Evolutionary conservation across 2,888 invertebrate genomes (phyloP).

Genomic region (Galeopsomyia nigrocyanea): DNA sequence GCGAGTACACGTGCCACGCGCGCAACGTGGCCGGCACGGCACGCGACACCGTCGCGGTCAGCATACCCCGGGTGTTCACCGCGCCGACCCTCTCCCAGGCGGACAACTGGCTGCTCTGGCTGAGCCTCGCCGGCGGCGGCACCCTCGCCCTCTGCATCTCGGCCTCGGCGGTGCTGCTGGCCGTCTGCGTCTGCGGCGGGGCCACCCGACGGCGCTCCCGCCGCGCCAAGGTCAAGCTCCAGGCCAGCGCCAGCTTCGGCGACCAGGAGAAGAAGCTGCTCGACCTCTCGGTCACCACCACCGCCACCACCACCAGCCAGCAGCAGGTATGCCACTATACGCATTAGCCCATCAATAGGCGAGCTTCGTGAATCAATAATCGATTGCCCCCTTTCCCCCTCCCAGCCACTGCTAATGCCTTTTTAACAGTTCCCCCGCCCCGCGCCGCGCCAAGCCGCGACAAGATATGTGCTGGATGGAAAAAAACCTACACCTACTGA

Average conservation of each 20-base stretch:
- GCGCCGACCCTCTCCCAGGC: conserved; percentile 83
- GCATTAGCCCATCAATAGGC: too few species aligned
- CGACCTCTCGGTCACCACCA: conserved; percentile 83
- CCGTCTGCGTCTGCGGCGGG: conserved; percentile 71
- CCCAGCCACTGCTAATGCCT: too few species aligned
- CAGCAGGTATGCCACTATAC: too few species aligned
- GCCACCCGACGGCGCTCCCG: conserved; percentile 69
- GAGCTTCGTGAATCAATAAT: too few species aligned
- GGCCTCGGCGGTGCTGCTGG: conserved; percentile 74
- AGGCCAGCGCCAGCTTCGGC: conserved; percentile 85
- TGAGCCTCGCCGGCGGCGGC: conserved; percentile 80
- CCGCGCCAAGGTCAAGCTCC: conserved; percentile 78
- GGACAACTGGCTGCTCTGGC: conserved; percentile 81
- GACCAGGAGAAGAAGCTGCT: conserved; percentile 90
- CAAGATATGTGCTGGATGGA: too few species aligned
- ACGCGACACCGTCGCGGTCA: conserved; percentile 73
- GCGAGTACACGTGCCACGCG: conserved; percentile 87
- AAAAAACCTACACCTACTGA: too few species aligned
- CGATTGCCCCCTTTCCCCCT: too few species aligned
- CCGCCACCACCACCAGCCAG: conserved; percentile 68
- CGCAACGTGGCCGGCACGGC: conserved; percentile 74
- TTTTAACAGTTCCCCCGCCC: too few species aligned
- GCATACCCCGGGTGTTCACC: conserved; percentile 78
- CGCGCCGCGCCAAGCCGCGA: too few species aligned
- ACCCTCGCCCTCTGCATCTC: conserved; percentile 76